Conservation (phyloP, 2,888 invertebrate genomes). For the Acleris sparsana region DNA sequence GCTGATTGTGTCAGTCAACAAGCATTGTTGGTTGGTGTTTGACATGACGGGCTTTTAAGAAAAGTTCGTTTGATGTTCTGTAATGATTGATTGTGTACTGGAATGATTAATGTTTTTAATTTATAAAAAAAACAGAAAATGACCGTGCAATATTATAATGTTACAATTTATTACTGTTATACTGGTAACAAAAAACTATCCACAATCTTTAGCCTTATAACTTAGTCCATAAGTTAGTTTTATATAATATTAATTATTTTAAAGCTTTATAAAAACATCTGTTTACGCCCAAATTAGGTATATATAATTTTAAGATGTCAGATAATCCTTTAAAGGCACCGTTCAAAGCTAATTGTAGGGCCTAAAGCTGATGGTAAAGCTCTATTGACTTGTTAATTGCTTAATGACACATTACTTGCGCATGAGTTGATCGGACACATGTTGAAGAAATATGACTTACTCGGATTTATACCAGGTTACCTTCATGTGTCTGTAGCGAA, state of each 20-base stretch:
- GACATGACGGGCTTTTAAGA: slow-evolving; percentile 26
- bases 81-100: slow-evolving; percentile 3
- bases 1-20: slow-evolving; percentile 17
- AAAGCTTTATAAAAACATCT: slow-evolving; percentile 1
- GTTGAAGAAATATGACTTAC: slow-evolving; percentile 17
- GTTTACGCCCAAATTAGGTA: not conserved
- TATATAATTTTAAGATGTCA: slow-evolving; percentile 1
- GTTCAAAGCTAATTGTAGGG: slow-evolving; percentile 22
- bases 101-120: not conserved
- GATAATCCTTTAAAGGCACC: slow-evolving; percentile 24
- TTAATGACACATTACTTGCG: slow-evolving; percentile 4
- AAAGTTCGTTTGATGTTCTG: slow-evolving; percentile 27
- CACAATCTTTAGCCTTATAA: no score
- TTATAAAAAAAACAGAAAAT: no score
- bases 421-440: slow-evolving; percentile 6
- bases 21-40: slow-evolving; percentile 13
- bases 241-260: not conserved
- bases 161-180: no score
- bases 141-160: no score
- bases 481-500: not conserved
- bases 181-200: no score
- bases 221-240: no score
- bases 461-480: slow-evolving; percentile 9
- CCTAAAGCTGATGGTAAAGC: slow-evolving; percentile 46
- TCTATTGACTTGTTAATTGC: slow-evolving; percentile 47